These are phyloP conservation scores for Brachirus orientalis DNA, from an alignment of 2,113 vertebrate species.

Conservation along the genomic window DNA sequence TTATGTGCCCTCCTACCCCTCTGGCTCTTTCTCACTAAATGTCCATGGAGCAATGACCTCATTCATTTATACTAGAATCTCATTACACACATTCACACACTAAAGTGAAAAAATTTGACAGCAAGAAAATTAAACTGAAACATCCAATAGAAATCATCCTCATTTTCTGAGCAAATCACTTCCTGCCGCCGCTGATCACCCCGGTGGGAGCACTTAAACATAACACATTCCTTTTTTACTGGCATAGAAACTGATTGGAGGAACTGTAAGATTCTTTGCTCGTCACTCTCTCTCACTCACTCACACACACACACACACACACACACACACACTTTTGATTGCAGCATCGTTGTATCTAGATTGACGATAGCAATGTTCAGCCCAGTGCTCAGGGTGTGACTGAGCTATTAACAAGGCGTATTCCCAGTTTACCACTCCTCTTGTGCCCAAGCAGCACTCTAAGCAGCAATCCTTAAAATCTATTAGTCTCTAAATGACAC, in stretches of 20 bases:
- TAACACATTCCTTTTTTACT: conserved; percentile 33
- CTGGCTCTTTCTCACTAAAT: not conserved
- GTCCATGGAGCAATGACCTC: conserved; percentile 2
- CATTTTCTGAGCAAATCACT: conserved; percentile 52
- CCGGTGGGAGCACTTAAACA: conserved; percentile 53
- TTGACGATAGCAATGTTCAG: conserved; percentile 28
- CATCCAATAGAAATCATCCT: conserved; percentile 45
- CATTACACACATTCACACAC: conserved; percentile 34
- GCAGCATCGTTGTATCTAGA: conserved; percentile 18
- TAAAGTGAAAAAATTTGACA: conserved; percentile 32
- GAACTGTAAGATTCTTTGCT: conserved; percentile 16
- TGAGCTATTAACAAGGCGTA: conserved; percentile 31
- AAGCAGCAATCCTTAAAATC: conserved; percentile 11
- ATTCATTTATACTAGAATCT: conserved; percentile 45
- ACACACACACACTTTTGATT: conserved; percentile 8
- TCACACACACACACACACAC: not conserved
- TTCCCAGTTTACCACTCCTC: conserved; percentile 6
- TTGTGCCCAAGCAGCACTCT: not conserved
- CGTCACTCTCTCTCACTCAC: conserved; percentile 26
- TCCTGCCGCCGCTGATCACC: conserved; percentile 56
- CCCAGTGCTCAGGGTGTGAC: conserved; percentile 25
- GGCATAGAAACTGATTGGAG: conserved; percentile 43
- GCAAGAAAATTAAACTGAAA: conserved; percentile 60
- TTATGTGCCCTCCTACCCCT: not conserved
- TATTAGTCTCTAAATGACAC: conserved; percentile 3